Evolutionary conservation across 2,888 invertebrate genomes (phyloP).

Genomic region (Galeruca laticollis): DNA sequence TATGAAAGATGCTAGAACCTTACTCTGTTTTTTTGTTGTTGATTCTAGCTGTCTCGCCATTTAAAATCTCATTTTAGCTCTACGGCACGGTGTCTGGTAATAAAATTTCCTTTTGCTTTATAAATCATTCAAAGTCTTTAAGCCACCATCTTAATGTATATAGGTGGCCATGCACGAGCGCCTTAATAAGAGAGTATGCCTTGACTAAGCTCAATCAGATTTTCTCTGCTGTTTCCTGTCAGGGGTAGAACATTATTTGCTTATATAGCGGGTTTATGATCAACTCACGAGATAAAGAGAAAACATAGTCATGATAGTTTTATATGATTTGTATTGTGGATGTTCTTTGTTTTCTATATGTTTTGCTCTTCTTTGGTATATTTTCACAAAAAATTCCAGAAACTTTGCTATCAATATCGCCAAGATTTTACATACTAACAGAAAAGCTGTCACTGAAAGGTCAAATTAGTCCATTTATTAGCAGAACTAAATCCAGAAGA

Average conservation of each 20-base stretch:
- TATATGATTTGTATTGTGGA: too few relatives aligned
- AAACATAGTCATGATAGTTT: too few relatives aligned
- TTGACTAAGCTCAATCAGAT: slow-evolving; percentile 33
- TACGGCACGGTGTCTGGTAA: slow-evolving; percentile 2
- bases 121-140: slow-evolving; percentile 34
- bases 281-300: not conserved
- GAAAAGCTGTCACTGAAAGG: too few relatives aligned
- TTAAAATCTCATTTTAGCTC: slow-evolving; percentile 17
- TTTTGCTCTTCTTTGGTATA: too few relatives aligned
- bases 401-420: too few relatives aligned
- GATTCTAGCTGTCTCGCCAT: not conserved
- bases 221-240: slow-evolving; percentile 15
- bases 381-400: too few relatives aligned
- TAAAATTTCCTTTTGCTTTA: slow-evolving; percentile 25
- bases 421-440: too few relatives aligned
- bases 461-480: too few relatives aligned
- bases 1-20: too few relatives aligned
- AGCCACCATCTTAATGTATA: slow-evolving; percentile 35
- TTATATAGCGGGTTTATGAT: not conserved
- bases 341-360: too few relatives aligned
- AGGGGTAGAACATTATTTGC: slow-evolving; percentile 3
- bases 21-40: not conserved
- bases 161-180: slow-evolving; percentile 60
- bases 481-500: too few relatives aligned
- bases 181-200: slow-evolving; percentile 56